These are phyloP conservation scores for Ectobius pallidus DNA, from an alignment of 2,888 invertebrate species.

Conservation along the genomic window DNA sequence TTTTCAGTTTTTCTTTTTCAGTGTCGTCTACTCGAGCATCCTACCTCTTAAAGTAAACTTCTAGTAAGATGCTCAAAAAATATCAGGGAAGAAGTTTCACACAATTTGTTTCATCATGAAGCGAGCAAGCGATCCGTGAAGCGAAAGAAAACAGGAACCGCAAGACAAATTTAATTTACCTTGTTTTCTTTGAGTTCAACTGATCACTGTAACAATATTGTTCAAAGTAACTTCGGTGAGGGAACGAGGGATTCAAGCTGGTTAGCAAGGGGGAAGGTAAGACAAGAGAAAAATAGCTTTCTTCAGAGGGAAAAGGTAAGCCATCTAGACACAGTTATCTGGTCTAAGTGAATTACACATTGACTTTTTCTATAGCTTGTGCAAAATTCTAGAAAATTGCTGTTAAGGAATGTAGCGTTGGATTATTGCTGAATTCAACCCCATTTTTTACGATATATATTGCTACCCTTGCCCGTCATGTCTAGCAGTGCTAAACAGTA, in stretches of 20 bases:
- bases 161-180: slow-evolving; percentile 38
- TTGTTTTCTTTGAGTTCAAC: slow-evolving; percentile 36
- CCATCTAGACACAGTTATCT: slow-evolving; percentile 6
- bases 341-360: slow-evolving; percentile 33
- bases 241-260: slow-evolving; percentile 9
- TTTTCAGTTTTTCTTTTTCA: too few species aligned
- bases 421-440: too few species aligned
- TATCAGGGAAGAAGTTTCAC: not conserved
- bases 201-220: slow-evolving; percentile 41
- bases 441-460: too few species aligned
- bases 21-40: too few species aligned
- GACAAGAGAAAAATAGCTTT: not conserved
- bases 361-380: not conserved
- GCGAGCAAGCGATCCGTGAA: slow-evolving; percentile 2
- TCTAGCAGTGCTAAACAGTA: too few species aligned
- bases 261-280: not conserved
- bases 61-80: too few species aligned
- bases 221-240: slow-evolving; percentile 24
- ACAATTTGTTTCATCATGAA: not conserved
- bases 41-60: too few species aligned
- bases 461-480: too few species aligned
- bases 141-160: slow-evolving; percentile 24
- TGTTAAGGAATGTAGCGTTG: too few species aligned
- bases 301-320: slow-evolving; percentile 7
- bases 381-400: slow-evolving; percentile 16